A percentile compares a stretch with the other conserved stretches of the same genome.
phyloP scores from a whole-genome alignment of 1,140 invertebrate species.

The Dufourea novaeangliae region DNA sequence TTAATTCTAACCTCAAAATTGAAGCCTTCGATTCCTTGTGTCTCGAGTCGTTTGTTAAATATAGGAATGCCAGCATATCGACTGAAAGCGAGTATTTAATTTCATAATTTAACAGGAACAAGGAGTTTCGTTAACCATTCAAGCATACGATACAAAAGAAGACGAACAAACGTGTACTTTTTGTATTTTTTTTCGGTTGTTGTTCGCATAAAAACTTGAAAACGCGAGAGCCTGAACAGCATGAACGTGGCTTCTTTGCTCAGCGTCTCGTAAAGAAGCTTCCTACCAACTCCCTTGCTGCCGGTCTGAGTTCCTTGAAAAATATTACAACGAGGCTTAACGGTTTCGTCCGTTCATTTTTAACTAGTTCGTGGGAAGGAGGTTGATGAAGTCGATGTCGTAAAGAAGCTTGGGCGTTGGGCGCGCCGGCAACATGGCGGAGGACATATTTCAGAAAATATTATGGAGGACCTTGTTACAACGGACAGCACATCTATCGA shows the following conservation, averaged over 20 bases:
- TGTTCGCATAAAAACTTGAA: slow-evolving; percentile 6
- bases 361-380: background rate
- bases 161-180: background rate
- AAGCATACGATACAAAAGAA: background rate
- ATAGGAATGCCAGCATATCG: too few relatives aligned
- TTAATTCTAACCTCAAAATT: too few relatives aligned
- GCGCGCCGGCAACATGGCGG: background rate
- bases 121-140: background rate
- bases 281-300: background rate
- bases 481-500: too few relatives aligned
- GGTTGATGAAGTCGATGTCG: background rate
- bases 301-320: background rate
- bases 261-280: slow-evolving; percentile 4
- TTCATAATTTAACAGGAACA: background rate
- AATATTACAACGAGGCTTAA: slow-evolving; percentile 22
- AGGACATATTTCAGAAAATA: background rate
- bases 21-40: too few relatives aligned
- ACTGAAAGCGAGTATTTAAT: background rate
- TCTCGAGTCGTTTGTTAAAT: too few relatives aligned
- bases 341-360: slow-evolving; percentile 9
- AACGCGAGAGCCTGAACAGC: background rate
- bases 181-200: background rate
- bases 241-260: background rate
- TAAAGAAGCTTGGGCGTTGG: background rate
- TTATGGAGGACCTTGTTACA: background rate